Conservation (phyloP, 1,140 invertebrate species). For the Drosophila pandora region DNA sequence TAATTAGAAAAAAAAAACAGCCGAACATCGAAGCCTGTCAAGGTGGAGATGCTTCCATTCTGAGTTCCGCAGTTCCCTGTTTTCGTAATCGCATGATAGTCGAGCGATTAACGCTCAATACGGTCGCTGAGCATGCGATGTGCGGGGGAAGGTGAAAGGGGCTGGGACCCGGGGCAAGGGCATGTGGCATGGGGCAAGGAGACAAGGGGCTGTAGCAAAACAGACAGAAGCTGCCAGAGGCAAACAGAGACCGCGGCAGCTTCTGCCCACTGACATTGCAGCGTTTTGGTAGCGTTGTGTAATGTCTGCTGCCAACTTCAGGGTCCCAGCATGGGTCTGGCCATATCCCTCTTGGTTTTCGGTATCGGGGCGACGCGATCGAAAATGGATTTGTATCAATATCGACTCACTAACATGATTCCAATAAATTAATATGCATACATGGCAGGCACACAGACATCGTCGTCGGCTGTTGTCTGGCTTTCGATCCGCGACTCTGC, state of each 20-base stretch:
- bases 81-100: slow-evolving; percentile 68
- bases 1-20: slow-evolving; percentile 62
- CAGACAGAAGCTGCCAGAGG: slow-evolving; percentile 48
- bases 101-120: slow-evolving; percentile 66
- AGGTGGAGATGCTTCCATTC: slow-evolving; percentile 33
- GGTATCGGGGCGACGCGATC: slow-evolving; percentile 67
- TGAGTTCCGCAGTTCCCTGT: slow-evolving; percentile 3
- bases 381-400: slow-evolving; percentile 83
- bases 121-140: slow-evolving; percentile 70
- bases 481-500: slow-evolving; percentile 9
- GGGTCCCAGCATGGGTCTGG: slow-evolving; percentile 40
- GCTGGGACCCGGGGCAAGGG: slow-evolving; percentile 3
- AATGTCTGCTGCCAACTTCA: slow-evolving; percentile 44
- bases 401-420: slow-evolving; percentile 83
- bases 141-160: slow-evolving; percentile 12
- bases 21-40: slow-evolving; percentile 65
- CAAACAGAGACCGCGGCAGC: slow-evolving; percentile 17
- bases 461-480: slow-evolving; percentile 55
- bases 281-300: slow-evolving; percentile 46
- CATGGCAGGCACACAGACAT: slow-evolving; percentile 61
- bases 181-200: neutral
- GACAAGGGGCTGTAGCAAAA: neutral
- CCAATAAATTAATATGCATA: slow-evolving; percentile 83
- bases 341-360: slow-evolving; percentile 3
- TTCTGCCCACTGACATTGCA: slow-evolving; percentile 48